These are phyloP conservation scores for Bombylius major DNA, from an alignment of 2,888 invertebrate species.

Conservation along the genomic window DNA sequence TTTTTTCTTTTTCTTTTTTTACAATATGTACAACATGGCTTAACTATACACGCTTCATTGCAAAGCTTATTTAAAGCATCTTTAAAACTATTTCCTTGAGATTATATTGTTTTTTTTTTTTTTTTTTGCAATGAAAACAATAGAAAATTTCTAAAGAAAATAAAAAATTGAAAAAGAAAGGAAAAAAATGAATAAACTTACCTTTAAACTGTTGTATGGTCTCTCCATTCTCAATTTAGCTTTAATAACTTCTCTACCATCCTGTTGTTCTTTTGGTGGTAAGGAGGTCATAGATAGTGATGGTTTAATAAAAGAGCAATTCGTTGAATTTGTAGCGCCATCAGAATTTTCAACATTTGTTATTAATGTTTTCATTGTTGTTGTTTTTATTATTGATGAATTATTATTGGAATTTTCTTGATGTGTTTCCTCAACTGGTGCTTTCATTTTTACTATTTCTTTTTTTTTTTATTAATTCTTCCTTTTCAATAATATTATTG, in stretches of 20 bases:
- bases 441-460: background rate
- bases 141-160: too few species aligned
- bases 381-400: background rate
- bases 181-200: slow-evolving; percentile 17
- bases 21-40: too few species aligned
- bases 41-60: too few species aligned
- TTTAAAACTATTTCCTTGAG: too few species aligned
- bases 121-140: too few species aligned
- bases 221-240: slow-evolving; percentile 47
- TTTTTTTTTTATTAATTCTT: too few species aligned
- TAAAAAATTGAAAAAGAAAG: too few species aligned
- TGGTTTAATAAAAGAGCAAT: slow-evolving; percentile 25
- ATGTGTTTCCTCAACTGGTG: slow-evolving; percentile 1
- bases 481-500: too few species aligned
- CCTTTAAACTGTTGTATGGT: slow-evolving; percentile 70
- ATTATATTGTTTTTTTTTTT: too few species aligned
- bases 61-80: too few species aligned
- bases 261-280: slow-evolving; percentile 46
- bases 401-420: background rate
- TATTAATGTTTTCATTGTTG: background rate
- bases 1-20: too few species aligned
- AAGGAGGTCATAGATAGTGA: slow-evolving; percentile 63
- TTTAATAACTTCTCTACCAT: slow-evolving; percentile 38
- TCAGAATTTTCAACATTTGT: background rate
- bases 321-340: background rate